Percentiles rank a stretch among this genome's conserved stretches.
Conservation (phyloP, 2,888 invertebrate species). For the Coleophora flavipennella region DNA sequence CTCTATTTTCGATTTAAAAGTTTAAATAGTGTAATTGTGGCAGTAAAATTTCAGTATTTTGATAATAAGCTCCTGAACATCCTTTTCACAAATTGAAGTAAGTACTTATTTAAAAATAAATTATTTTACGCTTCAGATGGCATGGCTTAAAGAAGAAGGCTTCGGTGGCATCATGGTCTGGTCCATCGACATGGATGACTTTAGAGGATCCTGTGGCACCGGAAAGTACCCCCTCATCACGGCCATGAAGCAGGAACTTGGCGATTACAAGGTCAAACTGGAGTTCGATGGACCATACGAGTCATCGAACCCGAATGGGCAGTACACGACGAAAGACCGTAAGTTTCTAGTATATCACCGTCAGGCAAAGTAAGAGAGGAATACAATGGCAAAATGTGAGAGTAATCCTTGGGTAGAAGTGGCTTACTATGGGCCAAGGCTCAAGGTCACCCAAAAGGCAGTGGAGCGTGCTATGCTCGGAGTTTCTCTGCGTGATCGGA, state of each 20-base stretch:
- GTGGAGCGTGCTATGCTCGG: too few relatives aligned
- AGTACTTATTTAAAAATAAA: not conserved
- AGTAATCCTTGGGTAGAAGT: too few relatives aligned
- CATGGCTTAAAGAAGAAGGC: constrained; percentile 94
- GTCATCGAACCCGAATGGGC: constrained; percentile 77
- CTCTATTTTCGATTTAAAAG: too few relatives aligned
- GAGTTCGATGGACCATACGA: constrained; percentile 92
- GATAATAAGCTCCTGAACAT: too few relatives aligned
- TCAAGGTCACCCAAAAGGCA: too few relatives aligned
- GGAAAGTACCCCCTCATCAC: constrained; percentile 92
- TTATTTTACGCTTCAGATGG: constrained; percentile 74
- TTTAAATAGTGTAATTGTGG: too few relatives aligned
- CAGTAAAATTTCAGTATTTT: too few relatives aligned
- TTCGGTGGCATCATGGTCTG: constrained; percentile 98
- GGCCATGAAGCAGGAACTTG: constrained; percentile 88
- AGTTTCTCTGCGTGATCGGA: too few relatives aligned
- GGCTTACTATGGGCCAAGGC: too few relatives aligned
- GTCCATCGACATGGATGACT: constrained; percentile 98
- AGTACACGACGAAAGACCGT: constrained; percentile 92
- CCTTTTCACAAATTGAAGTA: too few relatives aligned
- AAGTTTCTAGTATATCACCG: constrained; percentile 48
- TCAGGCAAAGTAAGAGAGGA: too few relatives aligned
- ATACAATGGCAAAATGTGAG: too few relatives aligned
- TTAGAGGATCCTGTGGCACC: constrained; percentile 89
- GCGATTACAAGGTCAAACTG: constrained; percentile 84